Conservation (phyloP, 2,888 invertebrate species). For the Hermodice carunculata region DNA sequence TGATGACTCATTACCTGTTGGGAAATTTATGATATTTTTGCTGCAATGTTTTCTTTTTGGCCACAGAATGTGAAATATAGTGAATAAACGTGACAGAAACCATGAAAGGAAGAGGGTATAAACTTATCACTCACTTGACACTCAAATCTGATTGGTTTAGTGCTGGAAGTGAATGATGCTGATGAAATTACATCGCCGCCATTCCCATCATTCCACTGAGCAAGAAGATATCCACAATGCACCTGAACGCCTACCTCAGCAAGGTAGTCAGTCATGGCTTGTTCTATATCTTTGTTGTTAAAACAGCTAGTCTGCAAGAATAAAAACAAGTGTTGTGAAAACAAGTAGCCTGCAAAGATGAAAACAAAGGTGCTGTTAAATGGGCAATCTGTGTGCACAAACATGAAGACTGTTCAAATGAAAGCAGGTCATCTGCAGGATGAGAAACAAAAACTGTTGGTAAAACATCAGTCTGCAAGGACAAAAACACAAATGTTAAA, state of each 20-base stretch:
- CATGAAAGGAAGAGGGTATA: neutral
- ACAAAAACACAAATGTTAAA: neutral
- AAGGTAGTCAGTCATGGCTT: slow-evolving; percentile 49
- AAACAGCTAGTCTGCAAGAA: slow-evolving; percentile 55
- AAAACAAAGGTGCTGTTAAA: too few species aligned
- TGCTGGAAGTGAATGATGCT: slow-evolving; percentile 56
- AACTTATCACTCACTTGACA: slow-evolving; percentile 48
- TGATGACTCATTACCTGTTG: too few species aligned
- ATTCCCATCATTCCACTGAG: slow-evolving; percentile 63
- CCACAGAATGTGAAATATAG: too few species aligned
- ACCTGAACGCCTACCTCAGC: slow-evolving; percentile 54
- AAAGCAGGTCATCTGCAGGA: too few species aligned
- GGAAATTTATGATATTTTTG: too few species aligned
- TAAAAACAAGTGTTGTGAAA: neutral
- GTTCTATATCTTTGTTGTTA: slow-evolving; percentile 61
- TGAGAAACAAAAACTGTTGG: neutral
- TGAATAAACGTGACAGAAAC: too few species aligned
- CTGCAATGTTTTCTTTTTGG: too few species aligned
- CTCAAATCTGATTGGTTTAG: slow-evolving; percentile 51
- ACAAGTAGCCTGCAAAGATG: neutral
- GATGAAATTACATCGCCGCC: slow-evolving; percentile 47
- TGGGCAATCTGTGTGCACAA: too few species aligned
- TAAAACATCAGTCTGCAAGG: neutral
- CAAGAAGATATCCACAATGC: slow-evolving; percentile 55
- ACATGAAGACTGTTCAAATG: too few species aligned